Base-by-base conservation (phyloP, 2,888 invertebrate species). In the Harpagoxenus sublaevis region DNA sequence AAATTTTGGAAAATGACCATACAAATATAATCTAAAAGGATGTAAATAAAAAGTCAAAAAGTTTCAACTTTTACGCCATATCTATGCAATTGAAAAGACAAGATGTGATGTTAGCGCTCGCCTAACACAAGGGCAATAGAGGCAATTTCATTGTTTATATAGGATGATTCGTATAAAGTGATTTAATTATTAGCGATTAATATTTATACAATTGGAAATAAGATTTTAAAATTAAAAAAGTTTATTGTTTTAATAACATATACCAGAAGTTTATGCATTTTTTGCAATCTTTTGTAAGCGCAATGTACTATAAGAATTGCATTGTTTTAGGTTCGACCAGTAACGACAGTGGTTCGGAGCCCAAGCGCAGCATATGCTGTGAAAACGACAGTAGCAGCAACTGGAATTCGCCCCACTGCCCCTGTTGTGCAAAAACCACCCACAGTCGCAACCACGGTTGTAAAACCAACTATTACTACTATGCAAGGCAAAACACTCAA, bases 401-500 rank as follows among this genome's bases (percentile, higher is more conserved):
- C 92, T 78, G 91, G 90, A 60, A 86, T 92, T 85, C 91, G 94
- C 77, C 92, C 93, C 60, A 79, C 94, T 70, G 87, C 85, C n/a
- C 92, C 94, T 28, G 91, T 91, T 68, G 84, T 92, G 74, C 93
- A 93, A 78, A 94, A 94, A 89, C 86, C 94, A 89, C 89, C 92
- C 79, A 88, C 87, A 68, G 66, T 81, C 42, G 83, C 87, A 75
- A 95, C 95, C 85, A 94, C 95, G 45, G 92, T 95, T 82, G 93
- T 95, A 83, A 94, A 94, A 91, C 93, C 94, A 57, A 84, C 93
- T 51, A 89, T 93, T 51, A 89, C 93, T 70, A 91, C 93, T 23
- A 86, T 93, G 31, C 93, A 93, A 88, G 94, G 92, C 81, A 95
- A 94, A 89, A 93, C 94, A 74, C 92, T 94, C 63, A 94, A 94